Percentiles rank a stretch among this genome's conserved stretches.
Evolutionary conservation across 1,140 invertebrate species (phyloP).

Genomic region (Hyles vespertilio): DNA sequence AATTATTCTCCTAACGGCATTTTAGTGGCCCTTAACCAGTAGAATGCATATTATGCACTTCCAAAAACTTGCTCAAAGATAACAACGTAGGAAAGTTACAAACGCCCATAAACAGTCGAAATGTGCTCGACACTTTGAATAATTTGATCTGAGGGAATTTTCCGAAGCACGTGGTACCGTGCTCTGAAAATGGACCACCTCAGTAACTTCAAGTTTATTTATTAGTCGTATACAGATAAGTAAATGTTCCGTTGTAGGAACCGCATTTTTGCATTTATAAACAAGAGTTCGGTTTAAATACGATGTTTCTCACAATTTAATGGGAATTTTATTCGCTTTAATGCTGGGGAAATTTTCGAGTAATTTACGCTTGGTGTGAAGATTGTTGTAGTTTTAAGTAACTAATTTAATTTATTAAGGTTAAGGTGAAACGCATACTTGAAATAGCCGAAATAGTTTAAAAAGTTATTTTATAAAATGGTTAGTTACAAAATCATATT

Average conservation of each 20-base stretch:
- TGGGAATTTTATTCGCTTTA: no score
- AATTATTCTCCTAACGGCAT: conserved; percentile 5
- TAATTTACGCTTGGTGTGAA: no score
- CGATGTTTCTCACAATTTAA: no score
- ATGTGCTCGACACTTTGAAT: no score
- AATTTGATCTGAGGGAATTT: conserved; percentile 6
- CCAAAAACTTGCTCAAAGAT: conserved; percentile 14
- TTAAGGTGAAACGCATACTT: no score
- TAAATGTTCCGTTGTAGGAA: conserved; percentile 1
- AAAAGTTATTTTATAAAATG: no score
- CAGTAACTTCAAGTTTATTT: background rate
- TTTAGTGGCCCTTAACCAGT: conserved; percentile 16
- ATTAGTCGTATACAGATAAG: conserved; percentile 1
- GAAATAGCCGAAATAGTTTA: no score
- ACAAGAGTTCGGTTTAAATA: background rate
- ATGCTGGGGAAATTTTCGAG: no score
- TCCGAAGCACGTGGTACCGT: conserved; percentile 1
- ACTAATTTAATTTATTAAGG: no score
- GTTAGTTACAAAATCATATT: no score
- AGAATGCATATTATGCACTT: conserved; percentile 13
- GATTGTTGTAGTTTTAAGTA: no score
- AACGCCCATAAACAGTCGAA: background rate
- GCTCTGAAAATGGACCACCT: background rate
- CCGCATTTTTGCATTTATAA: conserved; percentile 11
- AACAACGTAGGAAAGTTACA: conserved; percentile 21